These are phyloP conservation scores for Calliphora vomitoria DNA, from an alignment of 2,888 invertebrate genomes.

Conservation along the genomic window DNA sequence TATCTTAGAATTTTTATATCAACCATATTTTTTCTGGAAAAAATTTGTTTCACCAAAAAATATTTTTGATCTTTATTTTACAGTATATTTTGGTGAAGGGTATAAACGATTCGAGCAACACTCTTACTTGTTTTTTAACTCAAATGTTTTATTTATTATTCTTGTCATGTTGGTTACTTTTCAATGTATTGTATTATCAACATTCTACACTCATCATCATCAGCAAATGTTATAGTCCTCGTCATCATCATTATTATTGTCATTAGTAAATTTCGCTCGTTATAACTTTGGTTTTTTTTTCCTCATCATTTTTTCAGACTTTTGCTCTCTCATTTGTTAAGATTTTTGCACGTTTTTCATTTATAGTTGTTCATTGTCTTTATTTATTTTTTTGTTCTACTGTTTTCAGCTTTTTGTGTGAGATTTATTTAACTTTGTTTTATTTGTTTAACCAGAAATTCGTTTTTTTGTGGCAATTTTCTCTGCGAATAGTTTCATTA, in stretches of 20 bases:
- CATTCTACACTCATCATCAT: slow-evolving; percentile 49
- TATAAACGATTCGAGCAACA: too few species aligned
- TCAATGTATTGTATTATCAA: slow-evolving; percentile 42
- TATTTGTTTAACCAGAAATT: slow-evolving; percentile 38
- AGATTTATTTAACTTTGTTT: slow-evolving; percentile 35
- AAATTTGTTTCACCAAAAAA: too few species aligned
- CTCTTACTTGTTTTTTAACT: neutral
- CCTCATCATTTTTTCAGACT: neutral
- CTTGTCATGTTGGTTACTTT: slow-evolving; percentile 65
- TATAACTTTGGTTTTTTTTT: slow-evolving; percentile 25
- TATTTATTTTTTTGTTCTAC: neutral
- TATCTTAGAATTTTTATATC: too few species aligned
- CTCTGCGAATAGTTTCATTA: neutral
- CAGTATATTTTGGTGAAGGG: too few species aligned
- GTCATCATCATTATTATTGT: slow-evolving; percentile 53
- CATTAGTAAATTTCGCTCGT: slow-evolving; percentile 45
- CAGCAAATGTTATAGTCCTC: slow-evolving; percentile 1
- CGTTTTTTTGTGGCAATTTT: neutral
- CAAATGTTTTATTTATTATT: slow-evolving; percentile 49
- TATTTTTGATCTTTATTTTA: too few species aligned
- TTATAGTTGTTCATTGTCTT: slow-evolving; percentile 31
- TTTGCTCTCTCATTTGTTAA: neutral
- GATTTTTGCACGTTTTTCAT: slow-evolving; percentile 52
- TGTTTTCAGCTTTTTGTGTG: neutral
- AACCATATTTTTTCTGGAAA: too few species aligned